These are phyloP conservation scores for Hemiscyllium ocellatum DNA, from an alignment of 2,113 vertebrate species.

Conservation along the genomic window DNA sequence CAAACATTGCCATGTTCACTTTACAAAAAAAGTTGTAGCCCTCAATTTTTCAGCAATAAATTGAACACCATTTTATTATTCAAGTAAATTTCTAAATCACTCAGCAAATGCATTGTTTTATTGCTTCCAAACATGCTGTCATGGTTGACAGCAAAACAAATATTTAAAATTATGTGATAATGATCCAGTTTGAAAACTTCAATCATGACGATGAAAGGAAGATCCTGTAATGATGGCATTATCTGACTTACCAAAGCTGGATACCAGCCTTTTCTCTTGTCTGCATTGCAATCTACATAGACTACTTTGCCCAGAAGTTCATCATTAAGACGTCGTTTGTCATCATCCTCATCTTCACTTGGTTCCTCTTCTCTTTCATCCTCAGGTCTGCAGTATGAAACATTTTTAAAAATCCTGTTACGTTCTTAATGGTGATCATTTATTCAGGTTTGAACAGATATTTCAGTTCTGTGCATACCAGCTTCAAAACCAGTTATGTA, in stretches of 20 bases:
- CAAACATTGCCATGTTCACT: neutral
- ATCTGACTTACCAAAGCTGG: slow-evolving; percentile 76
- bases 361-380: slow-evolving; percentile 91
- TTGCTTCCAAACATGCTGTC: too few species aligned
- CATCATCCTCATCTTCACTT: slow-evolving; percentile 88
- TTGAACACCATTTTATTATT: neutral
- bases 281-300: slow-evolving; percentile 56
- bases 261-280: slow-evolving; percentile 63
- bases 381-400: slow-evolving; percentile 65
- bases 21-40: neutral
- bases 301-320: slow-evolving; percentile 85
- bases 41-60: neutral
- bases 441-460: slow-evolving; percentile 25
- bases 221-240: neutral
- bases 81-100: neutral
- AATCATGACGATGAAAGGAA: neutral
- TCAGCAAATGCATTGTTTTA: neutral
- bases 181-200: neutral
- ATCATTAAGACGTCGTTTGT: slow-evolving; percentile 74
- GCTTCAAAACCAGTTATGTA: too few species aligned
- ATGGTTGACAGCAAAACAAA: neutral
- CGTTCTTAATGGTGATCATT: neutral
- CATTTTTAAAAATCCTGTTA: neutral
- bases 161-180: neutral
- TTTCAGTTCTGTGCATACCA: slow-evolving; percentile 17